A percentile compares a stretch with the other conserved stretches of the same genome.
These are phyloP conservation scores for Brachypteracias leptosomus DNA, from an alignment of 2,113 vertebrate species.

Conservation along the genomic window DNA sequence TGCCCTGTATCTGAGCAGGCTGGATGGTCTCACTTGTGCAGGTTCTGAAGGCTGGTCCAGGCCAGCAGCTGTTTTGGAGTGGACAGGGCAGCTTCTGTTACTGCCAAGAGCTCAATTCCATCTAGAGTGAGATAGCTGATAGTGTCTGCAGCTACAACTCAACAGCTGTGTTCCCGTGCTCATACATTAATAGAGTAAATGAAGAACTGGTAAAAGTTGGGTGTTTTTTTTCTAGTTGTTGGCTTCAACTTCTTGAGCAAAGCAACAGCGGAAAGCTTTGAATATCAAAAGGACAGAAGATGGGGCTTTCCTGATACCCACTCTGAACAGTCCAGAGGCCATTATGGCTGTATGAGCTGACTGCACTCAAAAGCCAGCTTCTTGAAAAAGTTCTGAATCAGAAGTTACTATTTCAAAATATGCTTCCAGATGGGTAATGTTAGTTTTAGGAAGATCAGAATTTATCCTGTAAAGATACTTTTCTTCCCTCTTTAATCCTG, in stretches of 20 bases:
- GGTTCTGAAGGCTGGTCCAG: background rate
- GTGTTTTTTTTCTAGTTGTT: accelerated
- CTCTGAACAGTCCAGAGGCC: background rate
- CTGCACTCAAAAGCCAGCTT: background rate
- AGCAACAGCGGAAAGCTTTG: background rate
- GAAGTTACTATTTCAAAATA: background rate
- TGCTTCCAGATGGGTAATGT: background rate
- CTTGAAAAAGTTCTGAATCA: background rate
- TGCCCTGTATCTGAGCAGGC: background rate
- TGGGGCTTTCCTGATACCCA: background rate
- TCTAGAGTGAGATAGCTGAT: background rate
- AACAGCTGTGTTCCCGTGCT: background rate
- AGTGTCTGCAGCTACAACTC: accelerated
- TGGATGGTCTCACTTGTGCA: too few species aligned
- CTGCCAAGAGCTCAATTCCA: accelerated
- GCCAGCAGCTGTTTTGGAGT: background rate
- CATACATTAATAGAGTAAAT: background rate
- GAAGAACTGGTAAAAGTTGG: background rate
- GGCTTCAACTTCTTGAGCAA: background rate
- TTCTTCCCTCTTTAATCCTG: background rate
- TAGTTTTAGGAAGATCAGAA: background rate
- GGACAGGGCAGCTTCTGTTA: accelerated
- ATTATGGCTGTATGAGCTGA: background rate
- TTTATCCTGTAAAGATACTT: background rate
- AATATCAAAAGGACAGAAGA: background rate